Evolutionary conservation across 2,888 invertebrate species (phyloP).

Genomic region (Pseudeuparius sepicola): DNA sequence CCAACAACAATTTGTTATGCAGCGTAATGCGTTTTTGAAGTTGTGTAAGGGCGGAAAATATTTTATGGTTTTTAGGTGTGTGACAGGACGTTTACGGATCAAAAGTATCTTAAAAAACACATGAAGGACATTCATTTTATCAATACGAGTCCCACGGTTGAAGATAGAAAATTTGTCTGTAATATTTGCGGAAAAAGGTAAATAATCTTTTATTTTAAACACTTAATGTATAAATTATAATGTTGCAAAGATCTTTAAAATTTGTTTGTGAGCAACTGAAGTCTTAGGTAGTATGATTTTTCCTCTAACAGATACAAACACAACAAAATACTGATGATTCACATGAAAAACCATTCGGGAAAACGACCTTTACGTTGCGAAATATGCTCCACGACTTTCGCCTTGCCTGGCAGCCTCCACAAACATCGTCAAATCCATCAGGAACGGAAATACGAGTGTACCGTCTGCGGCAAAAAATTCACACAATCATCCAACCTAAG

Average conservation of each 20-base stretch:
- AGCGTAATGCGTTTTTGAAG: slow-evolving; percentile 26
- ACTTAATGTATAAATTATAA: no score
- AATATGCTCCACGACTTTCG: slow-evolving; percentile 35
- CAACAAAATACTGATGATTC: slow-evolving; percentile 33
- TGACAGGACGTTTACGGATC: slow-evolving; percentile 31
- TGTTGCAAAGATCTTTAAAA: no score
- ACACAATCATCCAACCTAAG: slow-evolving; percentile 35
- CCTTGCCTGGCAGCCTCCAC: slow-evolving; percentile 35
- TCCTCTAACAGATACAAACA: slow-evolving; percentile 32
- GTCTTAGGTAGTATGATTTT: no score
- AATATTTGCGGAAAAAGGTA: slow-evolving; percentile 36
- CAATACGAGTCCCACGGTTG: slow-evolving; percentile 22
- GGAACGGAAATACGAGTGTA: slow-evolving; percentile 32
- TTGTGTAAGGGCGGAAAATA: no score
- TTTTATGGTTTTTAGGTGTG: slow-evolving; percentile 32
- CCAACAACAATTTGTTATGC: slow-evolving; percentile 26
- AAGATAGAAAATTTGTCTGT: slow-evolving; percentile 34
- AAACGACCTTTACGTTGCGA: slow-evolving; percentile 36
- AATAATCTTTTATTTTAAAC: no score
- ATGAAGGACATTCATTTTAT: slow-evolving; percentile 31
- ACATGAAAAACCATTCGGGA: slow-evolving; percentile 37
- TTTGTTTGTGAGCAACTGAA: no score
- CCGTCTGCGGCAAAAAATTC: slow-evolving; percentile 35
- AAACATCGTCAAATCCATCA: slow-evolving; percentile 35
- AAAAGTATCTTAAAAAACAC: slow-evolving; percentile 31